Percentiles rank a stretch among this genome's conserved stretches.
Conservation (phyloP, 2,888 invertebrate species). For the Parnassius orleans region DNA sequence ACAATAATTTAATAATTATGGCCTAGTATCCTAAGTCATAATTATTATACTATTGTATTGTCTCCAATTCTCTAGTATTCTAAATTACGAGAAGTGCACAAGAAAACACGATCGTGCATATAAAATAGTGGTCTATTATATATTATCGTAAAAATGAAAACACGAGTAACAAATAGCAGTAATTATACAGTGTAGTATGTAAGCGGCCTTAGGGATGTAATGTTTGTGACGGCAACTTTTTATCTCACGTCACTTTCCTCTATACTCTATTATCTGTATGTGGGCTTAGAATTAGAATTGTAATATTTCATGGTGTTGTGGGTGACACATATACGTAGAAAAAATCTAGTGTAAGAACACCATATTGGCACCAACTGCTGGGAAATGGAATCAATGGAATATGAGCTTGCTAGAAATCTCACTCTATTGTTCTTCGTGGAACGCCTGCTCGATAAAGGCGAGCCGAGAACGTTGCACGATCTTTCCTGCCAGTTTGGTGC, state of each 20-base stretch:
- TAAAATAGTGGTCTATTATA: too few species aligned
- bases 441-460: constrained; percentile 97
- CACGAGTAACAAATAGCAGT: too few species aligned
- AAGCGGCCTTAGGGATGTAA: constrained; percentile 8
- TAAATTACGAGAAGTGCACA: too few species aligned
- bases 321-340: constrained; percentile 80
- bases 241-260: constrained; percentile 46
- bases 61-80: too few species aligned
- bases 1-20: too few species aligned
- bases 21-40: too few species aligned
- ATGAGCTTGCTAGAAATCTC: constrained; percentile 96
- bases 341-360: constrained; percentile 74
- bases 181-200: background rate
- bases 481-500: constrained; percentile 99
- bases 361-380: constrained; percentile 79
- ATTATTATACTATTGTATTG: too few species aligned
- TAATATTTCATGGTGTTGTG: constrained; percentile 80
- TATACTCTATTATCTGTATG: constrained; percentile 64
- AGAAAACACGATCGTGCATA: too few species aligned
- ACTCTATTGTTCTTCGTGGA: constrained; percentile 99
- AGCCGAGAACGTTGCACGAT: constrained; percentile 97
- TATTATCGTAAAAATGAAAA: too few species aligned
- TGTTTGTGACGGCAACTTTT: constrained; percentile 38
- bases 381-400: constrained; percentile 95
- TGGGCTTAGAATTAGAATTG: constrained; percentile 59